Base-by-base conservation (phyloP, 2,888 invertebrate species). In the Auanema sp. region DNA sequence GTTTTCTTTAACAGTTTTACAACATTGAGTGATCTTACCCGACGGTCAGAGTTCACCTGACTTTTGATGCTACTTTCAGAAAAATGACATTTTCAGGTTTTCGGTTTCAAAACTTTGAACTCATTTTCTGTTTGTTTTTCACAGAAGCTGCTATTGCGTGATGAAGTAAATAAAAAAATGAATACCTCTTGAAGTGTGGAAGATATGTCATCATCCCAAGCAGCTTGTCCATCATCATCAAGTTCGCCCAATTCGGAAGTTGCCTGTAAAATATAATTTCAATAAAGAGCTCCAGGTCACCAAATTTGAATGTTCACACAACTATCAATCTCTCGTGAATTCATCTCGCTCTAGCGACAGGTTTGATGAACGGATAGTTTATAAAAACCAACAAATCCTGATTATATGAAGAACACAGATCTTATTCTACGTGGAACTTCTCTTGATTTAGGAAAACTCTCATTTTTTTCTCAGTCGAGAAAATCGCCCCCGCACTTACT, bases 121-220 rank as follows among this genome's bases (percentile, higher is more conserved):
- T 21, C 47, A 18, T 47, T 47, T 10, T 47, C 47, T 47, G 47
- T 47, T 33, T 33, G 33, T 33, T 33, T 33, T 33, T 33, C 33
- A 33, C 18, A 47, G 16, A 21, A 52, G 18, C 8, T 52, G n/a
- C 8, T n/a, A 16, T n/a, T 52, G 12, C 16, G n/a, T n/a, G 1
- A 50, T 50, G 24, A 8, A 18, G 12, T 8, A 52, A 52, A 5
- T 6, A 8, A 24, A 52, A 52, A 6, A 21, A 23, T 8, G n/a
- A 52, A 52, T 25, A 72, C 72, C 66, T 73, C 57, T 33, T 71
- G 66, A 33, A 73, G 54, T 40, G 69, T 66, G n/a, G 47, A 58
- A 24, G 67, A 67, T 25, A 73, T 41, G 53, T 73, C 73, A 3
- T 70, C 67, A 44, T 67, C 67, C 69, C 71, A 68, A 47, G 65